phyloP scores from a whole-genome alignment of 2,797 vertebrate species.

The Anguilla obscura region DNA sequence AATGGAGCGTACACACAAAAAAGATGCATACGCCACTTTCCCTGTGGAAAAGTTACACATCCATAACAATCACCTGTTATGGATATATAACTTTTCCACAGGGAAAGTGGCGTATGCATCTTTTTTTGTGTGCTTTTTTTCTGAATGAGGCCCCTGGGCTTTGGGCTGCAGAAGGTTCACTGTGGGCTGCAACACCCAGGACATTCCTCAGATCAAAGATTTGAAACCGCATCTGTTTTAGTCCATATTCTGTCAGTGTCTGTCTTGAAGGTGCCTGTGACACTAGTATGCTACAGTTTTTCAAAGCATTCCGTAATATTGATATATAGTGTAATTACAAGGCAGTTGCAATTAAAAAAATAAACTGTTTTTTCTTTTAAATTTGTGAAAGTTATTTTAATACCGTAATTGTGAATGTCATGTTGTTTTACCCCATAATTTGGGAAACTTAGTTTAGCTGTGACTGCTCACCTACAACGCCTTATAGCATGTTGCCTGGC shows the following conservation, averaged over 20 bases:
- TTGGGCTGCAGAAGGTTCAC: neutral
- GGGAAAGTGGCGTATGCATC: no score
- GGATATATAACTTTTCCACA: no score
- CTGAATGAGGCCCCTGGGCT: neutral
- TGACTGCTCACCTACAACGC: neutral
- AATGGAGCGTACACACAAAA: neutral
- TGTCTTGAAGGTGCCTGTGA: no score
- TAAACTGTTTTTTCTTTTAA: no score
- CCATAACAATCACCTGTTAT: no score
- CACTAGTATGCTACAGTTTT: no score
- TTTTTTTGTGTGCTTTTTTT: neutral
- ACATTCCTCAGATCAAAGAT: constrained; percentile 36
- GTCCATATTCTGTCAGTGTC: no score
- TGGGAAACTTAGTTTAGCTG: neutral
- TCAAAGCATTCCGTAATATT: no score
- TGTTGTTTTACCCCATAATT: neutral
- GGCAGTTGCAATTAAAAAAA: no score
- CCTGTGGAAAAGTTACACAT: no score
- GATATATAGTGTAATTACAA: no score
- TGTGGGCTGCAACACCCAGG: neutral
- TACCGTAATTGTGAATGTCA: neutral
- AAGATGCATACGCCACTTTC: no score
- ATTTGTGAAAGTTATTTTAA: neutral
- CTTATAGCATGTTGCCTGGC: neutral
- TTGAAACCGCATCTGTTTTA: neutral